phyloP scores from a whole-genome alignment of 2,113 vertebrate species.

The Aspiorhynchus laticeps region DNA sequence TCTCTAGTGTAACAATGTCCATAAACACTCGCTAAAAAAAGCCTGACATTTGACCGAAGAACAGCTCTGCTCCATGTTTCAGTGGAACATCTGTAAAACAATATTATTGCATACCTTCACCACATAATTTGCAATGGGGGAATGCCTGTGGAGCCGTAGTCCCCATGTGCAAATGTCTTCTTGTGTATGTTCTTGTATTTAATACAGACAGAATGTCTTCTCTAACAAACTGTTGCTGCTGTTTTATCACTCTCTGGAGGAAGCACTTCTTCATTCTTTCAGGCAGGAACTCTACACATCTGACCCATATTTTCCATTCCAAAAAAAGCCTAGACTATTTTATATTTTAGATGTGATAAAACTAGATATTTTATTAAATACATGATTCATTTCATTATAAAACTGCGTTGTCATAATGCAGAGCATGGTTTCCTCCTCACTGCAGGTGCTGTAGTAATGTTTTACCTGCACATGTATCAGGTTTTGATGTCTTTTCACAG shows the following conservation, averaged over 20 bases:
- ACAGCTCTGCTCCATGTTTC: neutral
- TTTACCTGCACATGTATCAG: neutral
- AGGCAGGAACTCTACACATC: neutral
- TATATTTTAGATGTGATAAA: neutral
- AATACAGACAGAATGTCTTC: neutral
- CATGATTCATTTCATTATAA: neutral
- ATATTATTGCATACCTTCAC: conserved; percentile 11
- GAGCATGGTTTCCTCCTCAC: neutral
- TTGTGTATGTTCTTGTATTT: neutral
- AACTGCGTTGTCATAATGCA: neutral
- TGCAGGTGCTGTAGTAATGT: neutral
- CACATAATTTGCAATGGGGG: neutral
- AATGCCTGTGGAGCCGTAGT: neutral
- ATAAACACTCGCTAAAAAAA: neutral
- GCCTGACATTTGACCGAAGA: neutral
- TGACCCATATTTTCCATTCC: neutral
- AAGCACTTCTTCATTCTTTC: neutral
- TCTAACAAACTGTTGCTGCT: neutral
- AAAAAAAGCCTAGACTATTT: neutral
- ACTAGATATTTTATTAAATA: neutral
- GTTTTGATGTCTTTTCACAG: neutral
- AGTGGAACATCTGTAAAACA: conserved; percentile 1
- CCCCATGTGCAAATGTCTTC: neutral
- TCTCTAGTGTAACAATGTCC: neutral
- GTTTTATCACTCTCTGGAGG: neutral